Evolutionary conservation across 1,140 invertebrate genomes (phyloP), one percentile per base, ranked within the genome.

Genomic region (Whitmania pigra): DNA sequence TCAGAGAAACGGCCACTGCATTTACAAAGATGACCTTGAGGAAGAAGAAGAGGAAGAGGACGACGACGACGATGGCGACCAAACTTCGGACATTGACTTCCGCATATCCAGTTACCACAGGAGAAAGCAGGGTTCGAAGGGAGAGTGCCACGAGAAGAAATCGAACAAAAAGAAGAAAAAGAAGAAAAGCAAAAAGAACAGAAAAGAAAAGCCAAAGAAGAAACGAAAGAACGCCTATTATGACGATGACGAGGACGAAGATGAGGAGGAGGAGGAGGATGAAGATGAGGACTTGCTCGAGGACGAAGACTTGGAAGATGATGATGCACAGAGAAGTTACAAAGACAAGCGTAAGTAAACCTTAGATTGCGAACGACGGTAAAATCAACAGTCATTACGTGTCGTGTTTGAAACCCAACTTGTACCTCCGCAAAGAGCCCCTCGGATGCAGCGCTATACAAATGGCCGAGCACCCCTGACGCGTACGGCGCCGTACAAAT

Each of bases 11-110:
- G 43, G 9, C 43, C 43, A 17, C 43, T 49, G 43, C 43, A 49
- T 49, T 1, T 49, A 63, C 29, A 63, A 63, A 9, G 71, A 73
- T n/a, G 73, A 75, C 49, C 71, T 73, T 53, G 74, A 76, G 0
- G 73, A 73, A 2, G 75, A 77, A 11, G 73, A 77, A 13, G 77
- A 77, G 22, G 76, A 76, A 13, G 74, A 74, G 18, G 73, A 71
- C 6, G 69, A 76, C 13, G 69, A 40, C 29, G 69, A 40, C 53
- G 69, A 70, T 53, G 69, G 53, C 53, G 49, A 70, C 53, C 36
- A 53, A 13, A n/a, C n/a, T 3, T 22, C 22, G 9, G 57, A 63
- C 18, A 18, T 13, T 1, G 57, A 63, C 29, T 69, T 49, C 31
- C n/a, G 43, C 22, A 25, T 31, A 9, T 40, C 67, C 36, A 22